phyloP scores from a whole-genome alignment of 2,888 invertebrate species.

The Zootermopsis nevadensis region DNA sequence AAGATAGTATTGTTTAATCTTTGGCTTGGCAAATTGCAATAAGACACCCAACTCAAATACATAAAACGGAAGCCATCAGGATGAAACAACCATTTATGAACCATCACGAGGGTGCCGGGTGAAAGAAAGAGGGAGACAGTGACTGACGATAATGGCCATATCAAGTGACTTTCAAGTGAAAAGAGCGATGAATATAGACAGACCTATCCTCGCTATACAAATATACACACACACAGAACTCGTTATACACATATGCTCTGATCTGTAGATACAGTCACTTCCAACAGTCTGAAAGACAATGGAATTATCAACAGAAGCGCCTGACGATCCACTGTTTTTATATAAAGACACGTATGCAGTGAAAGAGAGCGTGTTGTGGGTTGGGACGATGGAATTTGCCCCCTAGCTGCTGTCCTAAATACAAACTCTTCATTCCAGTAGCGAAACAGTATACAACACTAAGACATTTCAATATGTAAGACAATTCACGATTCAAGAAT shows the following conservation, averaged over 20 bases:
- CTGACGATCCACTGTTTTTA: background rate
- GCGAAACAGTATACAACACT: background rate
- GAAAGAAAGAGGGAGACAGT: background rate
- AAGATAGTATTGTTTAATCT: too few species aligned
- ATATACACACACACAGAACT: background rate
- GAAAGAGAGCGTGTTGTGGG: background rate
- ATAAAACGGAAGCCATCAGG: background rate
- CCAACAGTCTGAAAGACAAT: background rate
- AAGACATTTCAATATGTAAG: slow-evolving; percentile 15
- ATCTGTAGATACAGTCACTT: background rate
- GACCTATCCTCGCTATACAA: background rate
- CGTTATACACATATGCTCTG: background rate
- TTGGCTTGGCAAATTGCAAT: too few species aligned
- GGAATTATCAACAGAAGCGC: background rate
- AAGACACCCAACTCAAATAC: background rate
- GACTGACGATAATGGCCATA: background rate
- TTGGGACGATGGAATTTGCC: background rate
- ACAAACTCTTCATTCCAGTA: background rate
- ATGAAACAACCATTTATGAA: background rate
- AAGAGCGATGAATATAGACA: background rate
- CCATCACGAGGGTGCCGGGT: background rate
- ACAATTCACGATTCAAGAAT: background rate
- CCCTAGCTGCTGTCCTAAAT: background rate
- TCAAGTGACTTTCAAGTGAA: slow-evolving; percentile 11
- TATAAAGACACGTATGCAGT: background rate